Evolutionary conservation across 2,113 vertebrate genomes (phyloP).

Genomic region (Tonatia bakeri): DNA sequence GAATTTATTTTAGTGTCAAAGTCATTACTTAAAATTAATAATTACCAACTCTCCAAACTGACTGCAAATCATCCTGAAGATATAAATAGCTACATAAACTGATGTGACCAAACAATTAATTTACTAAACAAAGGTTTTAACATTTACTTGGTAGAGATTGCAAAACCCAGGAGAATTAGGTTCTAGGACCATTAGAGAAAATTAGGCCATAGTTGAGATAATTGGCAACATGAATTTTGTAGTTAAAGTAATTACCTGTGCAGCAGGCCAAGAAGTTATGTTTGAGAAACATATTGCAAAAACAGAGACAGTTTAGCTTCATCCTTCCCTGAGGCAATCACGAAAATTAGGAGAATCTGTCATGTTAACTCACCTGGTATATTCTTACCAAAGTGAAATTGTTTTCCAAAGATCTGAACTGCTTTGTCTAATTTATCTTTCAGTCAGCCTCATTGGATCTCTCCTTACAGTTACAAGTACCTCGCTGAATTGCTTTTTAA

Average conservation of each 20-base stretch:
- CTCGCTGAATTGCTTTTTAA: neutral
- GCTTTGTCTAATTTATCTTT: slow-evolving; percentile 56
- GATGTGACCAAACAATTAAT: neutral
- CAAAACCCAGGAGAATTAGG: slow-evolving; percentile 7
- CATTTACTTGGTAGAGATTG: neutral
- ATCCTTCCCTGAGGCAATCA: slow-evolving; percentile 51
- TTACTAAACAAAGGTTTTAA: slow-evolving; percentile 26
- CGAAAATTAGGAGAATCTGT: slow-evolving; percentile 53
- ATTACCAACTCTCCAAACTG: neutral
- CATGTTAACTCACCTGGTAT: slow-evolving; percentile 36
- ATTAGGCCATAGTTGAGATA: slow-evolving; percentile 50
- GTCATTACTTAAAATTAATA: slow-evolving; percentile 17
- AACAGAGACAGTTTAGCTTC: slow-evolving; percentile 23
- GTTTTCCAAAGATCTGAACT: slow-evolving; percentile 46
- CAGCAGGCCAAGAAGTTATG: slow-evolving; percentile 53
- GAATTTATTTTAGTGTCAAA: neutral
- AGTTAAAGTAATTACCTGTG: slow-evolving; percentile 52
- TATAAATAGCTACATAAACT: slow-evolving; percentile 31
- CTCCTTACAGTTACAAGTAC: neutral
- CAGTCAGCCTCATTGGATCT: neutral
- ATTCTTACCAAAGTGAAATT: slow-evolving; percentile 33
- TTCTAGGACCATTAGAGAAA: slow-evolving; percentile 44
- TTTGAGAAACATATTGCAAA: slow-evolving; percentile 68
- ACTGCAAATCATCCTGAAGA: neutral
- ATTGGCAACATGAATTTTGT: slow-evolving; percentile 47